Base-by-base conservation (phyloP, 2,113 vertebrate species). In the Circaetus cinerascens region DNA sequence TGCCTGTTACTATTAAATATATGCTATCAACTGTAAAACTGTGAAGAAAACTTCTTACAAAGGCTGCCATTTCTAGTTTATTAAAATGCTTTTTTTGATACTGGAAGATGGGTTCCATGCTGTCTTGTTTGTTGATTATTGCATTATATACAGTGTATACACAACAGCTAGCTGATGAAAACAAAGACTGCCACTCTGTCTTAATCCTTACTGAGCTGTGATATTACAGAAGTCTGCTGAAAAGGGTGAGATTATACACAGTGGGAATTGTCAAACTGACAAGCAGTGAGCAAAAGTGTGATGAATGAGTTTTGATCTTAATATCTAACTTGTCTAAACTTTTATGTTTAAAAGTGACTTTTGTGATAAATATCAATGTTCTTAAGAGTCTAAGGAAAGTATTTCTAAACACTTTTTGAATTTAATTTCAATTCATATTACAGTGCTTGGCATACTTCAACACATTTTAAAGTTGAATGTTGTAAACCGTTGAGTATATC, bases 1-100 rank as follows among this genome's bases (percentile, higher is more conserved):
- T 83, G 75, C 92, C 88, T 57, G 1, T 59, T 79, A 41, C 80
- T 87, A 74, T 88, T 85, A 93, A 80, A 69, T 90, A 69, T 30
- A 38, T 56, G 59, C 88, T 96, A 96, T 80, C 94, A 97, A 75
- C 76, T 90, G 22, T 69, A 86, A 82, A 96, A 93, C 96, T 98
- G 96, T 97, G 97, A 96, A 96, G 75, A 90, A 77, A 64, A 91
- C 87, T 95, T 82, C 86, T 88, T 57, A 89, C 48, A 66, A 62
- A 96, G 79, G 91, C 69, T 86, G 92, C 81, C 81, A 5, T 92
- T 92, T 94, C 62, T 95, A 90, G 90, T 77, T 95, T 36, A 74
- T 91, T 83, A 64, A 93, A 80, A 86, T 41, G 27, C 21, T 71
- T 68, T 81, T 63, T 86, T 82, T 57, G 86, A 64, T 45, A 53